Base-by-base conservation (phyloP, 2,797 vertebrate genomes). In the Smutsia gigantea region DNA sequence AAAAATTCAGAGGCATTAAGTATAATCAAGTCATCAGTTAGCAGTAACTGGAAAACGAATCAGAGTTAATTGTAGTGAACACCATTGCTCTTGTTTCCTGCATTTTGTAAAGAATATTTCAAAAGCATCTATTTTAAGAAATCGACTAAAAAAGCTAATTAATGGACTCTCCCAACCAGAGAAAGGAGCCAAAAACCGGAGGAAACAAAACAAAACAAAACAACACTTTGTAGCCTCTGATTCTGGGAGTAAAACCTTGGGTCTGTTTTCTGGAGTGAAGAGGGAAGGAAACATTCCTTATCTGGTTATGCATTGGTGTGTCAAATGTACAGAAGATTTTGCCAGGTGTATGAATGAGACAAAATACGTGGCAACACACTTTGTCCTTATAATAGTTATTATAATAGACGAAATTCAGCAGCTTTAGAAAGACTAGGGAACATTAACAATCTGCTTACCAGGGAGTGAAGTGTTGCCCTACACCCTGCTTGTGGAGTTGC, bases 361-460 rank as follows among this genome's bases (percentile, higher is more conserved):
- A 95, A 94, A 92, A 89, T 85, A 78, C 34, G 57, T n/a, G 55
- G 29, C 39, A 89, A 61, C 17, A 25, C 15, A 49, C 21, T 97
- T 86, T 87, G 61, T 49, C 63, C 37, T 91, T 79, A 14, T 82
- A 51, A 59, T 57, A 53, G 49, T 51, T 87, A 15, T 92, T 82
- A 77, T 78, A 34, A 69, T 5, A 75, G 83, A 87, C 61, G 39
- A 83, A 87, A 53, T 63, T 27, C 12, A 74, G 42, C 46, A 55
- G 84, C 55, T 27, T 27, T 11, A 61, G 77, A 55, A 85, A 93
- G 75, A n/a, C 81, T 23, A 15, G 34, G n/a, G 72, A 74, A 69
- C 86, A 92, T 86, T 93, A 96, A 72, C 39, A 79, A 66, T 57
- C 34, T 89, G 39, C 71, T 77, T 88, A n/a, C 57, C 37, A 42